phyloP scores from a whole-genome alignment of 2,888 invertebrate genomes.

The Agrochola macilenta region DNA sequence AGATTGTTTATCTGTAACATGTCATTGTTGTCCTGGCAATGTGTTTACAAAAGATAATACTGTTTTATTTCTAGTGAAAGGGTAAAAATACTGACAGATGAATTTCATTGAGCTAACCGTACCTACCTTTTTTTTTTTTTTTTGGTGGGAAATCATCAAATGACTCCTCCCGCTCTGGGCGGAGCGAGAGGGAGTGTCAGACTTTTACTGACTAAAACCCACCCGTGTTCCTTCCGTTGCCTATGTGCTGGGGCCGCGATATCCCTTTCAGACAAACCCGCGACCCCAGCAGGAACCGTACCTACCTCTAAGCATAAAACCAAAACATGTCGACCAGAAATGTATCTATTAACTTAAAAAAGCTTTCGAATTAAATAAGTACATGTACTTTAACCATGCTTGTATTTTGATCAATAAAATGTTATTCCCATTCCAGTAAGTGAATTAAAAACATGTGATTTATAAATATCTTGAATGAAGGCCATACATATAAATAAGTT shows the following conservation, averaged over 20 bases:
- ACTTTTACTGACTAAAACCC: too few species aligned
- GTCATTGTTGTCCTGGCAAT: not conserved
- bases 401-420: not conserved
- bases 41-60: not conserved
- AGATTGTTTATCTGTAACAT: slow-evolving; percentile 3
- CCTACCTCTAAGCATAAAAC: not conserved
- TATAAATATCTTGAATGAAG: not conserved
- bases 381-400: not conserved
- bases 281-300: too few species aligned
- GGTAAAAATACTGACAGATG: not conserved
- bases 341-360: not conserved
- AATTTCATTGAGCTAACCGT: not conserved
- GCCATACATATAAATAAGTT: not conserved
- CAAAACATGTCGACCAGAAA: not conserved
- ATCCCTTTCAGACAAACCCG: too few species aligned
- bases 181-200: too few species aligned
- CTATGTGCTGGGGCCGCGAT: too few species aligned
- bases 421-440: not conserved
- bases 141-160: too few species aligned
- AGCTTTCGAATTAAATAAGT: not conserved
- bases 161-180: too few species aligned
- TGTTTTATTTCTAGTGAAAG: not conserved
- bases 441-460: not conserved
- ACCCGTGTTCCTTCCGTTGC: too few species aligned
- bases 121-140: too few species aligned